phyloP scores from a whole-genome alignment of 92 coral and sea anemone species.

The Galaxea fascicularis region DNA sequence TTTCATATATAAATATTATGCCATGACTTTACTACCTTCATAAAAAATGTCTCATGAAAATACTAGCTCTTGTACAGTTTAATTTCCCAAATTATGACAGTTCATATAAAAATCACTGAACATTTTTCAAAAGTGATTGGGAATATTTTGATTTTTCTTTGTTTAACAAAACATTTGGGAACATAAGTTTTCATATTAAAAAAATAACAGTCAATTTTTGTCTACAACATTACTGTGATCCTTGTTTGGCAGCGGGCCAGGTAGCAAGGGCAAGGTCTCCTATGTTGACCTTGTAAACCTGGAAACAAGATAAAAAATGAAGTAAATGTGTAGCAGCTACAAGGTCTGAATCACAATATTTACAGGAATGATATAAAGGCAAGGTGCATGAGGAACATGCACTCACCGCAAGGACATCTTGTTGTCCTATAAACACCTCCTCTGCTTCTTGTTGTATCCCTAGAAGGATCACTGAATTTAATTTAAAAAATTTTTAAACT shows the following conservation, averaged over 20 bases:
- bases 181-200: not conserved
- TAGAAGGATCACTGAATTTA: not conserved
- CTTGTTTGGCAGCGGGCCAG: conserved; percentile 49
- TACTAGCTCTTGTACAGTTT: not conserved
- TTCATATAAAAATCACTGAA: too few species aligned
- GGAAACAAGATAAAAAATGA: conserved; percentile 9
- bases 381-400: not conserved
- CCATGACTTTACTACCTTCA: conserved; percentile 1
- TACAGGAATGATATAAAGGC: not conserved
- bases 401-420: not conserved
- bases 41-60: conserved; percentile 4
- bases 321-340: conserved; percentile 4
- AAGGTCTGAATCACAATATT: not conserved
- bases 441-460: too few species aligned
- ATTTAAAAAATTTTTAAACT: not conserved
- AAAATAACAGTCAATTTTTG: not conserved
- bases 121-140: too few species aligned
- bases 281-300: conserved; percentile 66
- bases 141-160: too few species aligned
- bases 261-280: conserved; percentile 61
- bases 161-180: too few species aligned
- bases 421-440: conserved; percentile 1
- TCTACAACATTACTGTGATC: not conserved
- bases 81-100: not conserved
- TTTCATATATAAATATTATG: not conserved